These are phyloP conservation scores for Pseudomugil tenellus DNA, from an alignment of 2,797 vertebrate genomes.

Conservation along the genomic window DNA sequence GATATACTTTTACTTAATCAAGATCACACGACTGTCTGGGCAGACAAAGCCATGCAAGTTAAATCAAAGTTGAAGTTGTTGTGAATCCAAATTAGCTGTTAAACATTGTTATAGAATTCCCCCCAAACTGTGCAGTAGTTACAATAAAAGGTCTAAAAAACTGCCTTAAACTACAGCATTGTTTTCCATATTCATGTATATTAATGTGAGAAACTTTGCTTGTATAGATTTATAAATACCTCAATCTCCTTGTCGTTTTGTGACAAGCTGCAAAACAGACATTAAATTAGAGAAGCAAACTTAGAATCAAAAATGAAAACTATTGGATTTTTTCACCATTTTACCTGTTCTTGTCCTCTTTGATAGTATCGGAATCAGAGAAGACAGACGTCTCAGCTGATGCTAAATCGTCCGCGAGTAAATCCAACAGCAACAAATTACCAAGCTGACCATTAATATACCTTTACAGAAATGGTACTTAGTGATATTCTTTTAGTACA, in stretches of 20 bases:
- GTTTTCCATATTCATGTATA: neutral
- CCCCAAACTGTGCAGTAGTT: neutral
- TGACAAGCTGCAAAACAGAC: slow-evolving; percentile 80
- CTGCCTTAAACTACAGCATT: neutral
- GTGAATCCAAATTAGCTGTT: too few species aligned
- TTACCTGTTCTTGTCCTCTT: slow-evolving; percentile 74
- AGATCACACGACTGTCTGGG: too few species aligned
- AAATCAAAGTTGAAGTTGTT: too few species aligned
- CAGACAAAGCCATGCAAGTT: too few species aligned
- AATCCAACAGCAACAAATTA: neutral
- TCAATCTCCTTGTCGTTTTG: slow-evolving; percentile 92
- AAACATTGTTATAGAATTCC: too few species aligned
- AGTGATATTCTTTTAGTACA: neutral
- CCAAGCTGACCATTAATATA: neutral
- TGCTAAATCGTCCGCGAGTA: slow-evolving; percentile 9
- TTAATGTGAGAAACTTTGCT: too few species aligned
- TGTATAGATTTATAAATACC: slow-evolving; percentile 80
- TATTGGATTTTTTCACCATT: neutral
- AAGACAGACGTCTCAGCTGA: slow-evolving; percentile 62
- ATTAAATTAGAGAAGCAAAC: slow-evolving; percentile 4
- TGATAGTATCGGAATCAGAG: slow-evolving; percentile 58
- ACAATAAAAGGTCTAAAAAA: neutral
- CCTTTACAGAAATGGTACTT: too few species aligned
- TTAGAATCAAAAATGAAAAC: neutral
- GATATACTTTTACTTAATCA: too few species aligned